These are phyloP conservation scores for Clitarchus hookeri DNA, from an alignment of 2,888 invertebrate genomes.

Conservation along the genomic window DNA sequence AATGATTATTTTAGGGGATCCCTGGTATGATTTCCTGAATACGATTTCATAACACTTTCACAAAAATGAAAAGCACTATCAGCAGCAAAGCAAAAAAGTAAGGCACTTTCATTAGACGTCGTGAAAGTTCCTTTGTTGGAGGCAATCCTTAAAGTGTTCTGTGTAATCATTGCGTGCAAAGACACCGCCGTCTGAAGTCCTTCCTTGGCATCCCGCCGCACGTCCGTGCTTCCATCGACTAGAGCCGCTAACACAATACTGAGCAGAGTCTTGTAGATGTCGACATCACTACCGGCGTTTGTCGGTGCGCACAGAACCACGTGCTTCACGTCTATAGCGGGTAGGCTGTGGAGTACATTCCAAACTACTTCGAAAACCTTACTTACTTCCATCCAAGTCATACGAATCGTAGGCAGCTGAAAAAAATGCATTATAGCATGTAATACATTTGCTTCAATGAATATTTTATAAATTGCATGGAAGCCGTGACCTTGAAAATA, in stretches of 20 bases:
- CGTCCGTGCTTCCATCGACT: constrained; percentile 5
- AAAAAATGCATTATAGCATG: neutral
- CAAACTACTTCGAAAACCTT: neutral
- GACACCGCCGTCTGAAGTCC: neutral
- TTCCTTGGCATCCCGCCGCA: neutral
- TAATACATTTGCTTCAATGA: neutral
- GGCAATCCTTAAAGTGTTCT: neutral
- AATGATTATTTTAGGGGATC: neutral
- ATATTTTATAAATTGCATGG: neutral
- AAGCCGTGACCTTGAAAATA: neutral
- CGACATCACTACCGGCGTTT: neutral
- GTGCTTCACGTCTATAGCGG: neutral
- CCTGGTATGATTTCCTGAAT: neutral
- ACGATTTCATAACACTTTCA: neutral
- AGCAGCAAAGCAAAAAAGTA: neutral
- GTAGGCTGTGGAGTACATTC: neutral
- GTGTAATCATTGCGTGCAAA: neutral
- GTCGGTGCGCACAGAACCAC: neutral
- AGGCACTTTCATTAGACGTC: neutral
- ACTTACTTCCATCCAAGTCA: neutral
- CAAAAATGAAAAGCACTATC: neutral
- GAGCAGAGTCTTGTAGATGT: neutral
- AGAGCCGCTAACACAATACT: constrained; percentile 22
- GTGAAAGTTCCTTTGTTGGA: neutral
- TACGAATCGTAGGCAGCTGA: constrained; percentile 20